Conservation (phyloP, 2,888 invertebrate genomes). For the Drosophila robusta region DNA sequence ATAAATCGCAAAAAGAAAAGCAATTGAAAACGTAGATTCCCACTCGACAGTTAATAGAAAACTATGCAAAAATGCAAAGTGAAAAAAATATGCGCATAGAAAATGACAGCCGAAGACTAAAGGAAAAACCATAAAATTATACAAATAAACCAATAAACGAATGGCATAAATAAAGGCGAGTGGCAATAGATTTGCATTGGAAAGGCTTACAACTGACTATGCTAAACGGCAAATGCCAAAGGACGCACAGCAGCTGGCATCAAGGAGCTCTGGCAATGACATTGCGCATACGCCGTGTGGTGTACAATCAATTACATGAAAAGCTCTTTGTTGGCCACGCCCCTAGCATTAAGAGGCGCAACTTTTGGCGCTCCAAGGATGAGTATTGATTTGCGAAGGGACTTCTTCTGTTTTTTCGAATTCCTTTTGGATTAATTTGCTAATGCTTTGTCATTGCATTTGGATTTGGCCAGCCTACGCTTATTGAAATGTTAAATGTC, state of each 20-base stretch:
- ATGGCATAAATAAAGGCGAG: slow-evolving; percentile 46
- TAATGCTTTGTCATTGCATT: slow-evolving; percentile 62
- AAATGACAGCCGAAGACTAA: slow-evolving; percentile 16
- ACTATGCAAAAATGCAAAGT: slow-evolving; percentile 16
- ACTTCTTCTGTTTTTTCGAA: neutral
- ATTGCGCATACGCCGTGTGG: slow-evolving; percentile 52
- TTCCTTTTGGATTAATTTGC: slow-evolving; percentile 28
- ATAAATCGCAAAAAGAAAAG: slow-evolving; percentile 3
- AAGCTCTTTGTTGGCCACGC: slow-evolving; percentile 48
- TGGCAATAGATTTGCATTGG: slow-evolving; percentile 46
- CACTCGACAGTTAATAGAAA: slow-evolving; percentile 6
- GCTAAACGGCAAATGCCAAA: slow-evolving; percentile 24
- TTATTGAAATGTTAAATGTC: slow-evolving; percentile 51
- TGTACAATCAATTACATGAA: slow-evolving; percentile 68
- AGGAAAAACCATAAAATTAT: slow-evolving; percentile 54
- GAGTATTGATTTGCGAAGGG: slow-evolving; percentile 33
- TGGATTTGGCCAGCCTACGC: slow-evolving; percentile 32
- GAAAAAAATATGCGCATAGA: slow-evolving; percentile 34
- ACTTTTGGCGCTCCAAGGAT: slow-evolving; percentile 39
- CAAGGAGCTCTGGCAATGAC: neutral
- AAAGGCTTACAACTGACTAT: slow-evolving; percentile 42
- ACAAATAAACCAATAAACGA: slow-evolving; percentile 69
- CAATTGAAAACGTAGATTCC: slow-evolving; percentile 11
- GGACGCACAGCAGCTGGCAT: slow-evolving; percentile 3
- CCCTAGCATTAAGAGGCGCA: slow-evolving; percentile 39